Percentiles rank a stretch among this genome's conserved stretches.
Conservation (phyloP, 2,888 invertebrate species). For the Athrips mouffetella region DNA sequence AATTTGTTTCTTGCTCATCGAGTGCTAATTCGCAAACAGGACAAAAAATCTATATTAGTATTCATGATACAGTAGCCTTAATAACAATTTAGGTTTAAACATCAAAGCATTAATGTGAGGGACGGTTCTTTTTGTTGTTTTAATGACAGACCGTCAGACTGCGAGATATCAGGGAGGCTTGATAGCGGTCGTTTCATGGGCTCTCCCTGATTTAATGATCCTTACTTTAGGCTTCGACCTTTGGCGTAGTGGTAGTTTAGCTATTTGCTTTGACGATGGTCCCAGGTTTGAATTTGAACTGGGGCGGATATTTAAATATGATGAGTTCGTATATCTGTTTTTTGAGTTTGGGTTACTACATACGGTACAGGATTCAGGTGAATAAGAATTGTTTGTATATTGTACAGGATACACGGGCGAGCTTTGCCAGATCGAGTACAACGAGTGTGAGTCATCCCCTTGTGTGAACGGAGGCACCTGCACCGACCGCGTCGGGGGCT, state of each 20-base stretch:
- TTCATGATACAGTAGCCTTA: no score
- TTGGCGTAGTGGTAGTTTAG: no score
- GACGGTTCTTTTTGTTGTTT: constrained; percentile 3
- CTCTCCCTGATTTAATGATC: constrained; percentile 1
- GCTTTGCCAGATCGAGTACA: constrained; percentile 85
- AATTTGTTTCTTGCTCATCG: no score
- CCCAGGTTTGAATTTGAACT: no score
- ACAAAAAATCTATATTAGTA: no score
- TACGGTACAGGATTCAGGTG: no score
- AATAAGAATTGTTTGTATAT: not conserved
- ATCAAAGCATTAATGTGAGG: not conserved
- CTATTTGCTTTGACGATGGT: no score
- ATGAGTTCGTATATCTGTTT: no score
- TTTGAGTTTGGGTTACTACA: no score
- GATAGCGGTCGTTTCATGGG: not conserved
- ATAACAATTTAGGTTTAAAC: not conserved
- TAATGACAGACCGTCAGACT: constrained; percentile 1
- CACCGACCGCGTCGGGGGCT: constrained; percentile 84
- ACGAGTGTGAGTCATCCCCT: constrained; percentile 87
- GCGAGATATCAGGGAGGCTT: not conserved
- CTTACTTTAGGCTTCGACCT: not conserved
- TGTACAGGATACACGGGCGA: constrained; percentile 82
- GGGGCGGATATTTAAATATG: no score
- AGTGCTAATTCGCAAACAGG: no score
- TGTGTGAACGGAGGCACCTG: constrained; percentile 86